These are phyloP conservation scores for Syrphus vitripennis DNA, from an alignment of 2,888 invertebrate genomes.

Conservation along the genomic window DNA sequence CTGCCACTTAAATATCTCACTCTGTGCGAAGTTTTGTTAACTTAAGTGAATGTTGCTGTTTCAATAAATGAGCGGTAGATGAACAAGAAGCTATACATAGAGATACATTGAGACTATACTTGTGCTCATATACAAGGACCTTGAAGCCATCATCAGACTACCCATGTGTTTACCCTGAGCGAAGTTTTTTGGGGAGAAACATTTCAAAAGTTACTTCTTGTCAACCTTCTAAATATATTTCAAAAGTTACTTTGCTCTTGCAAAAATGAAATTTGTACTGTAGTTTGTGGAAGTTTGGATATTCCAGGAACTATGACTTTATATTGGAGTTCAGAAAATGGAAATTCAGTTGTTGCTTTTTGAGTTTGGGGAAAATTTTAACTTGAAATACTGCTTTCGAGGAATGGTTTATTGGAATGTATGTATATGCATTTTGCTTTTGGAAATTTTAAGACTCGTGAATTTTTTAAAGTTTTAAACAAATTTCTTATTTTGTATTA, in stretches of 20 bases:
- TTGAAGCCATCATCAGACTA: background rate
- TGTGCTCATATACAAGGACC: background rate
- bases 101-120: background rate
- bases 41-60: slow-evolving; percentile 56
- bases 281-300: slow-evolving; percentile 9
- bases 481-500: too few relatives aligned
- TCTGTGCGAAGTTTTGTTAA: slow-evolving; percentile 52
- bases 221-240: background rate
- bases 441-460: too few relatives aligned
- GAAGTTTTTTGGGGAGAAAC: background rate
- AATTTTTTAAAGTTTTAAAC: too few relatives aligned
- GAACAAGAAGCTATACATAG: background rate
- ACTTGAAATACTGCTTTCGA: background rate
- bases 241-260: slow-evolving; percentile 13
- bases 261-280: background rate
- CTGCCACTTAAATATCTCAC: slow-evolving; percentile 50
- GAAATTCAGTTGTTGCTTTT: background rate
- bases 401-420: background rate
- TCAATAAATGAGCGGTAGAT: slow-evolving; percentile 51
- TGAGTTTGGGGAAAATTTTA: background rate
- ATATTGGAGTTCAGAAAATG: background rate
- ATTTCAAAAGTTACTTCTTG: slow-evolving; percentile 13
- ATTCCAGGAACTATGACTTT: background rate
- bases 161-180: background rate
- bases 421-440: too few relatives aligned